phyloP scores from a whole-genome alignment of 2,888 invertebrate species.

The Ophion ellenae region DNA sequence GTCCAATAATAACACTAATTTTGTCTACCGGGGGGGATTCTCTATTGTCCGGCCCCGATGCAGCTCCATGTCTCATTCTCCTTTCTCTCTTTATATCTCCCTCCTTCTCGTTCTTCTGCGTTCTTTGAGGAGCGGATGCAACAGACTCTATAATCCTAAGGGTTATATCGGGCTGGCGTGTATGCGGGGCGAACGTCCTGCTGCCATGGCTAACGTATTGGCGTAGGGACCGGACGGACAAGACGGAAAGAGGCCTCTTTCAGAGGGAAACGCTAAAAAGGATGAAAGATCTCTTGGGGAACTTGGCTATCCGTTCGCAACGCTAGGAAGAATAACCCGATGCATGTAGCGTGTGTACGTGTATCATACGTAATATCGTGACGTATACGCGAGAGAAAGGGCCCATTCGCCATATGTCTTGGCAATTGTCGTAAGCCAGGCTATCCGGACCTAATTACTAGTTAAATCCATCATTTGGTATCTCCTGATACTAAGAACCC shows the following conservation, averaged over 20 bases:
- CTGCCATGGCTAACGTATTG: slow-evolving; percentile 45
- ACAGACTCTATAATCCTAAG: slow-evolving; percentile 67
- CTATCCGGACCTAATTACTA: background rate
- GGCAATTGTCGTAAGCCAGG: background rate
- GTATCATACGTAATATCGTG: background rate
- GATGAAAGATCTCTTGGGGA: slow-evolving; percentile 35
- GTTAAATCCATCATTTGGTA: background rate
- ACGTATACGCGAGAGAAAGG: background rate
- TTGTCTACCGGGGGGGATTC: slow-evolving; percentile 80
- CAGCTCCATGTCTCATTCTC: slow-evolving; percentile 61
- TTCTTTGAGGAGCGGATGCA: slow-evolving; percentile 62
- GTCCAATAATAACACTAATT: slow-evolving; percentile 83
- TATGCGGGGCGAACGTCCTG: slow-evolving; percentile 57
- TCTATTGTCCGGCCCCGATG: slow-evolving; percentile 78
- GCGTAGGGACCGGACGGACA: slow-evolving; percentile 40
- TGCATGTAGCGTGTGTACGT: background rate
- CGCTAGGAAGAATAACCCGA: slow-evolving; percentile 15
- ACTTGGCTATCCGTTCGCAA: slow-evolving; percentile 45
- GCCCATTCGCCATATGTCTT: background rate
- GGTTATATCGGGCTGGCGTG: slow-evolving; percentile 59
- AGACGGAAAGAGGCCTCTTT: slow-evolving; percentile 40
- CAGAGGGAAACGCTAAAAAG: slow-evolving; percentile 40
- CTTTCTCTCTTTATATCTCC: slow-evolving; percentile 34
- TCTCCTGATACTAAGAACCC: too few relatives aligned
- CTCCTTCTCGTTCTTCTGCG: slow-evolving; percentile 42